Evolutionary conservation across 2,113 vertebrate species (phyloP).

Genomic region (Forbesichthys agassizii): DNA sequence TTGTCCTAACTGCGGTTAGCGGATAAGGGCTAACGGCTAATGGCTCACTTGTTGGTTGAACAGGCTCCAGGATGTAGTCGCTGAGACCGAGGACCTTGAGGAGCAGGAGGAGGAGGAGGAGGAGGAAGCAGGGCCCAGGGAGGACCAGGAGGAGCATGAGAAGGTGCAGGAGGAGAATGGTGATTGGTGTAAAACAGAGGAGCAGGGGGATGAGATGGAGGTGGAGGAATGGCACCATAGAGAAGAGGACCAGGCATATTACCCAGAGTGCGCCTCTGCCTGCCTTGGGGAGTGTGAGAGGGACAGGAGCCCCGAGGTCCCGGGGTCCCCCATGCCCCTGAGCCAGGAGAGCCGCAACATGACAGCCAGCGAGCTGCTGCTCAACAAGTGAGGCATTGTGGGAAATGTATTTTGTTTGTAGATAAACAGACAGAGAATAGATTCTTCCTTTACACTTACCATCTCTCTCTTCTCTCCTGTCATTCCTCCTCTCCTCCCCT

Average conservation of each 20-base stretch:
- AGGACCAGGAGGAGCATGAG: slow-evolving; percentile 23
- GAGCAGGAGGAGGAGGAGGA: slow-evolving; percentile 8
- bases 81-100: background rate
- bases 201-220: slow-evolving; percentile 2
- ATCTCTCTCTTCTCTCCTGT: no score
- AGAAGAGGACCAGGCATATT: slow-evolving; percentile 10
- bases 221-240: background rate
- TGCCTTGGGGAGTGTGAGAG: slow-evolving; percentile 33
- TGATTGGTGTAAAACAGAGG: background rate
- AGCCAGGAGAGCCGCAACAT: slow-evolving; percentile 64
- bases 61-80: slow-evolving; percentile 33
- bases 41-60: background rate
- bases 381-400: slow-evolving; percentile 74
- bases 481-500: background rate
- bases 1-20: no score
- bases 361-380: slow-evolving; percentile 74
- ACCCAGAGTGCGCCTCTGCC: slow-evolving; percentile 38
- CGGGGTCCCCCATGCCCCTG: slow-evolving; percentile 47
- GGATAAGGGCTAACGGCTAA: no score
- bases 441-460: no score
- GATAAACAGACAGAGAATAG: no score
- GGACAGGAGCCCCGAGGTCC: slow-evolving; percentile 46
- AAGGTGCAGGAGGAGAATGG: background rate
- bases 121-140: background rate
- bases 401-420: background rate